A percentile compares a stretch with the other conserved stretches of the same genome.
These are phyloP conservation scores for Parapsyche elsis DNA, from an alignment of 1,140 invertebrate species.

Conservation along the genomic window DNA sequence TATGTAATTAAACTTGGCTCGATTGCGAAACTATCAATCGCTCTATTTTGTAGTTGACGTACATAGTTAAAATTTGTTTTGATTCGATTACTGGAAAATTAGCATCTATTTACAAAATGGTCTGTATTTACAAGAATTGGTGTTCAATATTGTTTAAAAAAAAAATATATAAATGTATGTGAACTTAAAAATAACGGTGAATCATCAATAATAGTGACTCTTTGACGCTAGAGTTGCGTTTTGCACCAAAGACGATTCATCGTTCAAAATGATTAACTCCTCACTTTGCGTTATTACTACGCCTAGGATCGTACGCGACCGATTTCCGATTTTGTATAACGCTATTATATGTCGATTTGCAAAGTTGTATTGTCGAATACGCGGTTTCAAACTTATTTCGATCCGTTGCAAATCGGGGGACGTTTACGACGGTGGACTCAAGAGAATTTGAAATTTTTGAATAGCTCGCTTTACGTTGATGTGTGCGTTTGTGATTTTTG, in stretches of 20 bases:
- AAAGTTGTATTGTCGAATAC: too few relatives aligned
- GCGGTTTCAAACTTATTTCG: background rate
- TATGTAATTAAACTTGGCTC: background rate
- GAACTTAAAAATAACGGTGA: conserved; percentile 5
- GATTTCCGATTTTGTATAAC: background rate
- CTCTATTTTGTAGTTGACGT: background rate
- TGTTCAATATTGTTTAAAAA: conserved; percentile 10
- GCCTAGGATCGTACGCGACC: background rate
- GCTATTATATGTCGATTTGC: background rate
- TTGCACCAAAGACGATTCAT: conserved; percentile 8
- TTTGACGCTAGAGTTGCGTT: background rate
- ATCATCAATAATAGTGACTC: conserved; percentile 15
- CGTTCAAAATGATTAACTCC: background rate
- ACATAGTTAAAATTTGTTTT: background rate
- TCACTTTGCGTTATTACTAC: background rate
- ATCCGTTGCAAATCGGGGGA: background rate
- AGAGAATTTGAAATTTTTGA: conserved; percentile 22
- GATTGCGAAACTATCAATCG: conserved; percentile 22
- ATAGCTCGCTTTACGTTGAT: conserved; percentile 20
- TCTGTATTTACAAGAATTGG: conserved; percentile 1
- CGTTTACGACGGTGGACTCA: background rate
- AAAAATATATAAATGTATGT: conserved; percentile 16
- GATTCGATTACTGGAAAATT: background rate
- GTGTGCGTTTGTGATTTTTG: too few relatives aligned
- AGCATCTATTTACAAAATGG: conserved; percentile 8